phyloP scores from a whole-genome alignment of 2,797 vertebrate genomes.

The Pempheris klunzingeri region DNA sequence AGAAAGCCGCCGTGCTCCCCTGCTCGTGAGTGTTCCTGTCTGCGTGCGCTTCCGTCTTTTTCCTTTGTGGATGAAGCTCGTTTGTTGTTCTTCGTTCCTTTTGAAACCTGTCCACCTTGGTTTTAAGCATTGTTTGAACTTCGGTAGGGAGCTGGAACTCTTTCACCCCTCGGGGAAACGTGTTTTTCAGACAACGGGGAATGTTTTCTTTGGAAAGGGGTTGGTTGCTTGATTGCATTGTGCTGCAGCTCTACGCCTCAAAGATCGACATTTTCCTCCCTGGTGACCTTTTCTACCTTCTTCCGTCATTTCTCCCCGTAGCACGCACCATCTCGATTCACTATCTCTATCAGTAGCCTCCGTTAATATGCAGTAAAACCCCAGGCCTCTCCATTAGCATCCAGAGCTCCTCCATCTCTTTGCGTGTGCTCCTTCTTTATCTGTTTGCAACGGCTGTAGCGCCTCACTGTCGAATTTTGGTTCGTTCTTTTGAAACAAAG shows the following conservation, averaged over 20 bases:
- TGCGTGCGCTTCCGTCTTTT: conserved; percentile 55
- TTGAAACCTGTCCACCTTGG: conserved; percentile 34
- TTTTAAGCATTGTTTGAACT: conserved; percentile 40
- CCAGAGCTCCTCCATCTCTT: conserved; percentile 32
- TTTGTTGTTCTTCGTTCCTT: conserved; percentile 54
- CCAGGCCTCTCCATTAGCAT: conserved; percentile 53
- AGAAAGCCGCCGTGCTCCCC: conserved; percentile 66
- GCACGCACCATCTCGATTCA: conserved; percentile 49
- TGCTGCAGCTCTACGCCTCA: conserved; percentile 65
- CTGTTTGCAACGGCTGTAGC: conserved; percentile 56
- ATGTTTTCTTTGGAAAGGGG: conserved; percentile 54
- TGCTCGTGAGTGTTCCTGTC: conserved; percentile 67
- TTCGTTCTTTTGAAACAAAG: conserved; percentile 28
- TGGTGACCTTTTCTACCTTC: conserved; percentile 36
- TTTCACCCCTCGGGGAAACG: conserved; percentile 18
- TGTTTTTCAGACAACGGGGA: conserved; percentile 60
- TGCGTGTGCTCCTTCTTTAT: conserved; percentile 36
- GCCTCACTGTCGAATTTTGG: conserved; percentile 31
- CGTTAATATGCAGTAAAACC: conserved; percentile 71
- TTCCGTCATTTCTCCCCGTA: conserved; percentile 56
- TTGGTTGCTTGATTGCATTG: conserved; percentile 51
- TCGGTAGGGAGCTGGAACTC: conserved; percentile 30
- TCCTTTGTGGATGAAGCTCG: conserved; percentile 58
- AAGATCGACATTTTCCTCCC: conserved; percentile 44
- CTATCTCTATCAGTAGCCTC: conserved; percentile 64